Base-by-base conservation (phyloP, 2,888 invertebrate genomes). In the Agonopterix subpropinquella region DNA sequence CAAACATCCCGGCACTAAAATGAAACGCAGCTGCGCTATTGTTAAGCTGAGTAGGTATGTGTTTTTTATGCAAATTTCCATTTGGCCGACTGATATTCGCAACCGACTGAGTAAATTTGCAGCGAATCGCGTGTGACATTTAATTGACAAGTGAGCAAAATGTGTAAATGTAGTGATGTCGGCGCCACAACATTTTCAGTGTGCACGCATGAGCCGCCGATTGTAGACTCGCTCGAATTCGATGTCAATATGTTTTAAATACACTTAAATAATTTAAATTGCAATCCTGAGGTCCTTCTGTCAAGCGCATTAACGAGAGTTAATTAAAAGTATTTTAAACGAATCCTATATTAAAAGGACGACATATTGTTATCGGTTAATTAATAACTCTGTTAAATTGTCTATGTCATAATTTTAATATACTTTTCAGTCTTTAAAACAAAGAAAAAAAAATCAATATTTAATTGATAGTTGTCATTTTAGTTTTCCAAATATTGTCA, bases 81-180 rank as follows among this genome's bases (percentile, higher is more conserved):
- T 80, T 79, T 76, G 78, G 72, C 66, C 70, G 66, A 77, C 69
- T 79, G 76, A 84, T 81, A 70, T 80, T 78, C 73, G 65, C 80
- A 65, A 73, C 62, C 70, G 73, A 76, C 73, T 79, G 83, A 67
- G 77, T 79, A 76, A 78, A 86, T 83, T 85, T 71, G 68, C 73
- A 73, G 62, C 74, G 81, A 75, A 80, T 82, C 75, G 82, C 67
- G 68, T 70, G 79, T 79, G 82, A 83, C 77, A 79, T 80, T 79
- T 79, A 83, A 82, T 83, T 80, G 86, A 83, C 81, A 83, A 80
- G 80, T 76, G 81, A 77, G 77, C 78, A 79, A 77, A 83, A 82
- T 77, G 76, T 76, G 76, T 64, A 64, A 70, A 79, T 74, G 70
- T 70, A 66, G 66, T 63, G 64, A 68, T 42, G 73, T 73, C 72